These are phyloP conservation scores for Perithous albicinctus DNA, from an alignment of 2,888 invertebrate genomes.

Conservation along the genomic window DNA sequence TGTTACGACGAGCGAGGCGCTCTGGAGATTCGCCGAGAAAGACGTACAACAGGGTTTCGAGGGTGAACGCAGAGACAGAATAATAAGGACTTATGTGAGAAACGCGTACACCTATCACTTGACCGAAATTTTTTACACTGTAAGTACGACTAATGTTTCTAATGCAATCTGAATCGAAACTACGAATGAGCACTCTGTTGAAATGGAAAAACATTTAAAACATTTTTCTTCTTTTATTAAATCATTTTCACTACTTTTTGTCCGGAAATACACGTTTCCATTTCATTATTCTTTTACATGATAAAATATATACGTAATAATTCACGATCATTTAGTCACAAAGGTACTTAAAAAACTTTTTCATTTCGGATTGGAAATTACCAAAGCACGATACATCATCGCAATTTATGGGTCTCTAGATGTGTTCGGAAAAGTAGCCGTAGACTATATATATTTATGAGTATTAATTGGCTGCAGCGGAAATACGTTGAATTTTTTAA, in stretches of 20 bases:
- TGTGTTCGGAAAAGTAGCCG: slow-evolving; percentile 19
- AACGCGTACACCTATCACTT: slow-evolving; percentile 98
- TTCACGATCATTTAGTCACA: background rate
- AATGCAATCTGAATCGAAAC: background rate
- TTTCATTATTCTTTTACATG: no score
- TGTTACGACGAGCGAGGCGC: slow-evolving; percentile 96
- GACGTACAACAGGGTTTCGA: slow-evolving; percentile 95
- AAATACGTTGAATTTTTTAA: slow-evolving; percentile 48
- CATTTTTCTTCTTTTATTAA: no score
- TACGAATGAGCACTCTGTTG: background rate
- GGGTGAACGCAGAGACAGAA: slow-evolving; percentile 94
- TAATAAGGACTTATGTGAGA: slow-evolving; percentile 95
- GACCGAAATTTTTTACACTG: slow-evolving; percentile 98
- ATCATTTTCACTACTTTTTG: no score
- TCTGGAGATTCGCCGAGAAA: slow-evolving; percentile 94
- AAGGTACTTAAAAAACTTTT: background rate
- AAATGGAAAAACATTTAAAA: background rate
- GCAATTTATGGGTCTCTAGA: slow-evolving; percentile 54
- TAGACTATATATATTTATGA: slow-evolving; percentile 44
- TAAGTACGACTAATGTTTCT: slow-evolving; percentile 81
- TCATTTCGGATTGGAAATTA: background rate
- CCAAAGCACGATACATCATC: slow-evolving; percentile 8
- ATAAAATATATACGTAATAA: no score
- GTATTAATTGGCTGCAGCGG: slow-evolving; percentile 41
- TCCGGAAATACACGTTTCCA: background rate